Conservation (phyloP, 2,888 invertebrate species). For the Rhagophthalmus giganteus region DNA sequence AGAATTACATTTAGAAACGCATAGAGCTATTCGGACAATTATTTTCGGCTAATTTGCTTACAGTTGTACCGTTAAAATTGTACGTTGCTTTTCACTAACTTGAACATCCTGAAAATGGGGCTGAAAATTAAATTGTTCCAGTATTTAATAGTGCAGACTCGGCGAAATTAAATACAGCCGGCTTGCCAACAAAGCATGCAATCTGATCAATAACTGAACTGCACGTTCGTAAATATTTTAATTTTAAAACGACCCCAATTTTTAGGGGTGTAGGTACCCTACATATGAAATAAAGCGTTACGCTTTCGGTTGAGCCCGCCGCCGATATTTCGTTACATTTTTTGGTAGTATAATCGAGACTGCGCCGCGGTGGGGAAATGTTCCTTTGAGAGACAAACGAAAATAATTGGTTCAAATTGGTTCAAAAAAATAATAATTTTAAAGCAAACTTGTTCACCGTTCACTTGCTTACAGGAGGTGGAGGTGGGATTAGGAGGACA, state of each 20-base stretch:
- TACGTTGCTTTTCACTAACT: conserved; percentile 5
- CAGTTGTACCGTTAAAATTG: conserved; percentile 8
- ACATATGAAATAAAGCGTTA: no score
- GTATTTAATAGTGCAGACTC: conserved; percentile 20
- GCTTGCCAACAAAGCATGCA: conserved; percentile 20
- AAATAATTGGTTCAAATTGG: no score
- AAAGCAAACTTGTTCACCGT: no score
- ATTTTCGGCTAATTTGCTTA: conserved; percentile 1
- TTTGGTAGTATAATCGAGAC: no score
- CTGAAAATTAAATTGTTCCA: conserved; percentile 26
- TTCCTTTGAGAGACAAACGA: no score
- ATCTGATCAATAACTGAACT: conserved; percentile 22
- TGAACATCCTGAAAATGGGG: conserved; percentile 11
- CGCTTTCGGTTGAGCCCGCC: no score
- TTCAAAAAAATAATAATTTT: no score
- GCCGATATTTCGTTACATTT: no score
- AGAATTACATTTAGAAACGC: not conserved
- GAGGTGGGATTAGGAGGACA: no score
- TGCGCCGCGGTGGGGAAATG: no score
- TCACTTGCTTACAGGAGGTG: no score
- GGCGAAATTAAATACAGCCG: conserved; percentile 21
- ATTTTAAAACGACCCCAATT: conserved; percentile 2
- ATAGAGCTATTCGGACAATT: not conserved
- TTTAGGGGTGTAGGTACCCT: no score
- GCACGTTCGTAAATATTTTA: conserved; percentile 19